A percentile compares a stretch with the other conserved stretches of the same genome.
Conservation (phyloP, 2,113 vertebrate genomes). For the Upupa epops region DNA sequence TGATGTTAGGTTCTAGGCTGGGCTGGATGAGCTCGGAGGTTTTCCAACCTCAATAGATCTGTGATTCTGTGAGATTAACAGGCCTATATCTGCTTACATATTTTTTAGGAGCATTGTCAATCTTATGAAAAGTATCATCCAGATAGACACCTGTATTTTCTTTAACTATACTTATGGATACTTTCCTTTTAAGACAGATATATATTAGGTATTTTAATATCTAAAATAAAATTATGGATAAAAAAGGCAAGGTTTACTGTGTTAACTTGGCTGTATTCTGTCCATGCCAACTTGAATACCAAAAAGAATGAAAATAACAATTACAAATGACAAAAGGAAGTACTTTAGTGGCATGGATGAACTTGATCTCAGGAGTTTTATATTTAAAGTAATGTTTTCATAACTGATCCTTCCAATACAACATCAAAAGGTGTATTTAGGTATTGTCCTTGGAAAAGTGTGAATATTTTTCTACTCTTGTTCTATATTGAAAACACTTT, state of each 20-base stretch:
- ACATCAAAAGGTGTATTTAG: neutral
- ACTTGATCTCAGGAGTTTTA: neutral
- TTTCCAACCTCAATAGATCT: too few relatives aligned
- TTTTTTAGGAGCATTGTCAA: neutral
- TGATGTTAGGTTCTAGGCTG: too few relatives aligned
- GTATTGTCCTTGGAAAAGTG: neutral
- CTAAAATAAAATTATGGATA: neutral
- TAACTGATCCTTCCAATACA: neutral
- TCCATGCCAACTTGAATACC: neutral
- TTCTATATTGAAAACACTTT: neutral
- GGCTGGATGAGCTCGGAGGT: too few relatives aligned
- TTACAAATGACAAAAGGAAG: neutral
- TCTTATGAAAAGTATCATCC: neutral
- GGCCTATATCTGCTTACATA: neutral
- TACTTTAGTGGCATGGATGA: neutral
- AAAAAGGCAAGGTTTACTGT: neutral
- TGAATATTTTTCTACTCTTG: neutral
- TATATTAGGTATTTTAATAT: neutral
- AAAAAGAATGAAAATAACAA: neutral
- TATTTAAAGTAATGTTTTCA: neutral
- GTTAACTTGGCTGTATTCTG: neutral
- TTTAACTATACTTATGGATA: neutral
- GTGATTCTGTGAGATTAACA: too few relatives aligned
- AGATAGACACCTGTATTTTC: neutral
- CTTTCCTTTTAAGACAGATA: neutral